Evolutionary conservation across 2,797 vertebrate species (phyloP).

Genomic region (Sardinella longiceps): DNA sequence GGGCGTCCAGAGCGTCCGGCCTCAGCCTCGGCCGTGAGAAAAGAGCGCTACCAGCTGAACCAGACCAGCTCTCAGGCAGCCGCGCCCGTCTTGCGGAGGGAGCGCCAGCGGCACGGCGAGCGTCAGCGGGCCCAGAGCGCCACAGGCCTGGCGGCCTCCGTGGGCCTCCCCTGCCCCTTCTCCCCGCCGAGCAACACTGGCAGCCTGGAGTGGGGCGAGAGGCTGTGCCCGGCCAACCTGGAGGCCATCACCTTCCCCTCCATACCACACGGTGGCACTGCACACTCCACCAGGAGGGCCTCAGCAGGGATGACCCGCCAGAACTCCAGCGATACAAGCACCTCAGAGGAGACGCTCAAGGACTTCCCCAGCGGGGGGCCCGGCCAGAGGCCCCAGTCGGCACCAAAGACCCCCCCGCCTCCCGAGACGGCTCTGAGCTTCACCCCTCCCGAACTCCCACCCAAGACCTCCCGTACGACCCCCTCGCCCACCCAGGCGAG

Average conservation of each 20-base stretch:
- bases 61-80: slow-evolving; percentile 32
- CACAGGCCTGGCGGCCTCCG: slow-evolving; percentile 74
- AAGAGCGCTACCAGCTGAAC: slow-evolving; percentile 37
- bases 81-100: slow-evolving; percentile 51
- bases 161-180: slow-evolving; percentile 73
- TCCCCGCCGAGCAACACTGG: slow-evolving; percentile 58
- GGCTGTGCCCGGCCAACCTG: slow-evolving; percentile 65
- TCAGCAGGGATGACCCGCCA: slow-evolving; percentile 38
- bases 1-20: background rate
- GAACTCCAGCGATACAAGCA: slow-evolving; percentile 53
- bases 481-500: background rate
- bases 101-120: slow-evolving; percentile 71
- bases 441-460: background rate
- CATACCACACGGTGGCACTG: slow-evolving; percentile 31
- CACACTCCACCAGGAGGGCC: background rate
- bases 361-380: slow-evolving; percentile 54
- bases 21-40: slow-evolving; percentile 32
- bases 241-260: slow-evolving; percentile 64
- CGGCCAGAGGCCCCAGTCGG: slow-evolving; percentile 32
- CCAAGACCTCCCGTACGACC: background rate
- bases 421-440: slow-evolving; percentile 7
- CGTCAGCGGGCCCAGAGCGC: slow-evolving; percentile 65
- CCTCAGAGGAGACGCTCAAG: slow-evolving; percentile 57
- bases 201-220: slow-evolving; percentile 58
- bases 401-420: slow-evolving; percentile 35